Conservation (phyloP, 1,140 invertebrate genomes). For the Tetramorium parvispinum region DNA sequence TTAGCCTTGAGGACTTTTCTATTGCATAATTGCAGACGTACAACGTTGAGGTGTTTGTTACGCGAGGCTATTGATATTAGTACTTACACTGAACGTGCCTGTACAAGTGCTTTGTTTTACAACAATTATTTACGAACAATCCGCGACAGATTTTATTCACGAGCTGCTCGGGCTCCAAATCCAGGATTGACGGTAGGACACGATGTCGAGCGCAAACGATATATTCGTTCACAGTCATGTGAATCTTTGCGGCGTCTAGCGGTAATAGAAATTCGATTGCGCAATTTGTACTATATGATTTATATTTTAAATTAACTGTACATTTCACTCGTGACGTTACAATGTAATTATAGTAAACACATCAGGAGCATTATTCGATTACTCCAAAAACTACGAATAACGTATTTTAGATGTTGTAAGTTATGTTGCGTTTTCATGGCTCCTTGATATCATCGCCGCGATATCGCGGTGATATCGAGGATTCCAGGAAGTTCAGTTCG, state of each 20-base stretch:
- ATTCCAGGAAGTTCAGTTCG: slow-evolving; percentile 4
- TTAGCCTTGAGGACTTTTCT: slow-evolving; percentile 9
- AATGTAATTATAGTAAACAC: slow-evolving; percentile 32
- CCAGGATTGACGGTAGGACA: background rate
- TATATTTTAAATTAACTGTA: slow-evolving; percentile 20
- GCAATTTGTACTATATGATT: slow-evolving; percentile 28
- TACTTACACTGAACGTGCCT: slow-evolving; percentile 71
- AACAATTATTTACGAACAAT: background rate
- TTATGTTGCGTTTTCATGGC: slow-evolving; percentile 35
- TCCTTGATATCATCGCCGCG: background rate
- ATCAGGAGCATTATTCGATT: background rate
- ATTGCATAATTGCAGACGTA: background rate
- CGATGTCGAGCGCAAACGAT: background rate
- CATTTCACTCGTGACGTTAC: slow-evolving; percentile 29
- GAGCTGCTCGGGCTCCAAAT: background rate
- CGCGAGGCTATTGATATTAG: slow-evolving; percentile 68
- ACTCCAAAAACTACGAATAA: background rate
- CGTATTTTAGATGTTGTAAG: slow-evolving; percentile 39
- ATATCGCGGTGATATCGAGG: background rate
- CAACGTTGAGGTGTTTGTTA: slow-evolving; percentile 64
- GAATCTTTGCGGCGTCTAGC: background rate
- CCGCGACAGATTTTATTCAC: background rate
- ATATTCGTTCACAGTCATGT: background rate
- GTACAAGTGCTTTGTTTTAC: slow-evolving; percentile 60
- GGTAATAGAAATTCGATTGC: background rate